Base-by-base conservation (phyloP, 2,888 invertebrate genomes). In the Antheraea yamamai region DNA sequence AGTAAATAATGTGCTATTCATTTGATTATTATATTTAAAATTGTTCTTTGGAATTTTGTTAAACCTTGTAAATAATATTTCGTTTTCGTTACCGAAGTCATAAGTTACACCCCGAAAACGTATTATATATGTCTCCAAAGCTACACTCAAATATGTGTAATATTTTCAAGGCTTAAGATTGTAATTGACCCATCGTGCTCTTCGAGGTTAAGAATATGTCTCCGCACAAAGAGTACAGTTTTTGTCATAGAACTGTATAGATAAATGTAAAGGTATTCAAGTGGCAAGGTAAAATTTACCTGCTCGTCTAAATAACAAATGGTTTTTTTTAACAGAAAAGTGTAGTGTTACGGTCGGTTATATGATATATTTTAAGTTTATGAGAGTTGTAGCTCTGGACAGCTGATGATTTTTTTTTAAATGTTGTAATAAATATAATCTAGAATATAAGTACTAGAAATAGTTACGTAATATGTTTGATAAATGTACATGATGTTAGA, bases 271-370 rank as follows among this genome's bases (percentile, higher is more conserved):
- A 81, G 82, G 83, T 82, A 85, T 85, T 84, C 83, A 86, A 87
- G 85, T 83, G 70, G 39, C 70, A 39, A n/a, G 80, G 83, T 81
- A 88, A 86, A 83, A 88, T 82, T 89, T 93, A 93, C 93, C 93
- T 93, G 93, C 84, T 78, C 84, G 80, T 80, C 83, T 84, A 84
- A 87, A 91, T 90, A 91, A 91, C 89, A 84, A 87, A 78, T 78
- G 74, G 85, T 87, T 91, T 91, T 88, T 86, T 79, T 78, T 80
- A 7, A 61, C 76, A 80, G 80, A 79, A 78, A 79, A 83, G 86
- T 87, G 79, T 87, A 83, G 82, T 81, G 80, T 86, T 88, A 87
- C 88, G 75, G 89, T 85, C 84, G 70, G 70, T 70, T 70, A 89
- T 83, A 81, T 80, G 88, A 89, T 89, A 89, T 83, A 74, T 75